These are phyloP conservation scores for Capra hircus DNA, from an alignment of 2,113 vertebrate species.

Conservation along the genomic window DNA sequence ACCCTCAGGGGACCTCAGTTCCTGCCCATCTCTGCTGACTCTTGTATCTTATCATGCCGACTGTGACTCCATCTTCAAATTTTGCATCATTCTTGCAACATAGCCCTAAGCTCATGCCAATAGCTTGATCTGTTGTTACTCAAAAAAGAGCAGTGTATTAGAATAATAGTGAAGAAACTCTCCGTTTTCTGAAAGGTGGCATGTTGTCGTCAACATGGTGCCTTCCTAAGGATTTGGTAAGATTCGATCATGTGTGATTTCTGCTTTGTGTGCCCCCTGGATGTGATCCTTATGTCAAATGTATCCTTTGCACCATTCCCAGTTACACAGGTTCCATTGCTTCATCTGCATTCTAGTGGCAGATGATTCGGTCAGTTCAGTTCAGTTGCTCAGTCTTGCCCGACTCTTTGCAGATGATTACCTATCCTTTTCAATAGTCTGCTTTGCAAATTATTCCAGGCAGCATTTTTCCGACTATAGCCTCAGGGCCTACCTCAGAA, in stretches of 20 bases:
- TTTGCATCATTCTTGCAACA: accelerated
- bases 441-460: neutral
- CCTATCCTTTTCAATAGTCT: neutral
- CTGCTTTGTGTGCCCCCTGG: neutral
- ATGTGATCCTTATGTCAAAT: accelerated
- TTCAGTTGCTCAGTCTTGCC: neutral
- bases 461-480: neutral
- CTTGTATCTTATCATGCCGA: neutral
- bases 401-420: neutral
- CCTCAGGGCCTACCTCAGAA: neutral
- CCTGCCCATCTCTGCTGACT: neutral
- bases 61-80: neutral
- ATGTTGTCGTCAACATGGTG: neutral
- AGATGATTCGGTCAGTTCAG: neutral
- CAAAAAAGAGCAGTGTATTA: neutral
- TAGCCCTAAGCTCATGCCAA: neutral
- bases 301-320: neutral
- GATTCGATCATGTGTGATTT: neutral
- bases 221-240: neutral
- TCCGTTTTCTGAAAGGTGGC: neutral
- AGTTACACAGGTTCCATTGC: no score
- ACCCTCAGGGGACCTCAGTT: accelerated
- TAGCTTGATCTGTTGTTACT: neutral
- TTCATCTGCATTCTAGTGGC: neutral
- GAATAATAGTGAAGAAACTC: neutral